Percentiles rank a stretch among this genome's conserved stretches.
Evolutionary conservation across 2,797 vertebrate genomes (phyloP).

Genomic region (Rhynchotus rufescens): DNA sequence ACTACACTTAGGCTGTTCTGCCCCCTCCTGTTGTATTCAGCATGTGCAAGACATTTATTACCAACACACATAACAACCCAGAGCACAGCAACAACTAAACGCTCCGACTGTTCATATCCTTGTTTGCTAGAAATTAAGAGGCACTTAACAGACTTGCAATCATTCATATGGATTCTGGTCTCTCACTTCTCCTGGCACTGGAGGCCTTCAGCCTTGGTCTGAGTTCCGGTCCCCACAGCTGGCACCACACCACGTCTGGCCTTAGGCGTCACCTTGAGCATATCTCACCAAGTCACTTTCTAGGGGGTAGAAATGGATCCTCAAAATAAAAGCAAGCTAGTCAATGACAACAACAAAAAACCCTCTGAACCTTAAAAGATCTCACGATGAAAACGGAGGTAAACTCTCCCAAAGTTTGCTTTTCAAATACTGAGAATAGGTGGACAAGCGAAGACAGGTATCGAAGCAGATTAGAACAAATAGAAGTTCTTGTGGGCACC

Average conservation of each 20-base stretch:
- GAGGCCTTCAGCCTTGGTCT: not conserved
- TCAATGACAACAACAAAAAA: not conserved
- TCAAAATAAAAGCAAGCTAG: not conserved
- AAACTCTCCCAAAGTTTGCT: accelerated
- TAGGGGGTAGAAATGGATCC: not conserved
- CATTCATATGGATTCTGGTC: not conserved
- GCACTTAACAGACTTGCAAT: not conserved
- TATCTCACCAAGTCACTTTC: not conserved
- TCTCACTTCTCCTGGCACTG: not conserved
- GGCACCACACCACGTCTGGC: no score
- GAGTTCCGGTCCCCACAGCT: not conserved
- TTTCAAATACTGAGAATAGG: not conserved
- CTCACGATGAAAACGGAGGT: not conserved
- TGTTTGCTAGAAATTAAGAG: not conserved
- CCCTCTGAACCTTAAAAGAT: not conserved
- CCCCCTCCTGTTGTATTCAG: slow-evolving; percentile 51
- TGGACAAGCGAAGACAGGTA: not conserved
- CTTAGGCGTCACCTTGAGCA: not conserved
- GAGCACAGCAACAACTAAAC: not conserved
- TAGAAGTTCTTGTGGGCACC: not conserved
- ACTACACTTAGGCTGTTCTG: slow-evolving; percentile 11
- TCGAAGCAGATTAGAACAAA: not conserved
- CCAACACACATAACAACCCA: accelerated
- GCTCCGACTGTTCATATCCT: not conserved
- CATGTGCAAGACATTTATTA: accelerated